These are phyloP conservation scores for Telmatochromis brichardi DNA, from an alignment of 2,113 vertebrate species.

Conservation along the genomic window DNA sequence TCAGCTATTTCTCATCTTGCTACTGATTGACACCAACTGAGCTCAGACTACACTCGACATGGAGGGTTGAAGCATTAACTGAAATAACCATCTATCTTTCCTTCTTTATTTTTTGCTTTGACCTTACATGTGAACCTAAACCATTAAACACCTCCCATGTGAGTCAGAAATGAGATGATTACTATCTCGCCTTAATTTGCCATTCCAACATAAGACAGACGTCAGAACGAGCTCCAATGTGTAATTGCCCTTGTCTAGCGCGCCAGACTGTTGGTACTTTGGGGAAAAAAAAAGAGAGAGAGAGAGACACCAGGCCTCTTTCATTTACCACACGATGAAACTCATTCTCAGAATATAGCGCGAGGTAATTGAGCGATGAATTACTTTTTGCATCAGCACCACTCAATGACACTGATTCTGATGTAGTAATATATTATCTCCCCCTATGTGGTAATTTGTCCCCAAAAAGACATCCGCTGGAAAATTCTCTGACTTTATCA, in stretches of 20 bases:
- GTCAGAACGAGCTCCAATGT: neutral
- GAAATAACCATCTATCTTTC: neutral
- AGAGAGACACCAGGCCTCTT: slow-evolving; percentile 27
- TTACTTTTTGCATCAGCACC: slow-evolving; percentile 57
- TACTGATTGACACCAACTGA: slow-evolving; percentile 9
- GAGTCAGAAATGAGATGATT: slow-evolving; percentile 26
- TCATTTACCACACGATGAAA: slow-evolving; percentile 46
- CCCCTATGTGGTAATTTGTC: slow-evolving; percentile 31
- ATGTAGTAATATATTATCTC: slow-evolving; percentile 52
- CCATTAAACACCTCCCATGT: neutral
- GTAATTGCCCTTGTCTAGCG: slow-evolving; percentile 50
- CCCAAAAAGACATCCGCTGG: slow-evolving; percentile 5
- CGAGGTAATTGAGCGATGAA: slow-evolving; percentile 60
- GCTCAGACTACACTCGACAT: neutral
- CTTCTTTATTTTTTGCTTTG: neutral
- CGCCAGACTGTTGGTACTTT: slow-evolving; percentile 14
- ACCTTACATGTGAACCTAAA: neutral
- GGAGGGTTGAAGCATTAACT: neutral
- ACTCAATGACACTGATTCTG: slow-evolving; percentile 49
- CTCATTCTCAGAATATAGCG: slow-evolving; percentile 34
- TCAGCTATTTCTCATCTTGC: slow-evolving; percentile 13
- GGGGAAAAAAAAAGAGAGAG: neutral
- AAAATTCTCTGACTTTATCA: neutral
- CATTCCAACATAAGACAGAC: slow-evolving; percentile 15
- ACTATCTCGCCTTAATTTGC: slow-evolving; percentile 22